A percentile compares a stretch with the other conserved stretches of the same genome.
These are phyloP conservation scores for Diachasmimorpha longicaudata DNA, from an alignment of 1,140 invertebrate species.

Conservation along the genomic window DNA sequence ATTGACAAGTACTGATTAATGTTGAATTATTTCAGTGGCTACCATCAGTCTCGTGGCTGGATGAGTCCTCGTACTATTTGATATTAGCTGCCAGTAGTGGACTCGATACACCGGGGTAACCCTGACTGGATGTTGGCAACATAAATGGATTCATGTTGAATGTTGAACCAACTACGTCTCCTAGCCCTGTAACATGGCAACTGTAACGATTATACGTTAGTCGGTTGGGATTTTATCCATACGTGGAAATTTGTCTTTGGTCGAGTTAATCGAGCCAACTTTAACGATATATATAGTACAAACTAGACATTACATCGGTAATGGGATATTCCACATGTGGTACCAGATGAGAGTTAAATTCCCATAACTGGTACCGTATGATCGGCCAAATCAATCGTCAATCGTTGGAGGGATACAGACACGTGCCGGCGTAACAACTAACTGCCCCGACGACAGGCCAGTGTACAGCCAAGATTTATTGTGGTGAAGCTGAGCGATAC, in stretches of 20 bases:
- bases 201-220: constrained; percentile 51
- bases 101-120: constrained; percentile 73
- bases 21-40: background rate
- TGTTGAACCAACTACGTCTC: constrained; percentile 81
- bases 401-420: constrained; percentile 13
- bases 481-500: background rate
- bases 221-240: constrained; percentile 25
- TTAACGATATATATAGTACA: constrained; percentile 20
- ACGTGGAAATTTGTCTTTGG: constrained; percentile 20
- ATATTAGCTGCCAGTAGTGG: constrained; percentile 84
- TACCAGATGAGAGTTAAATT: constrained; percentile 6
- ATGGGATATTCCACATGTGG: constrained; percentile 14
- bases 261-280: background rate
- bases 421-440: constrained; percentile 35
- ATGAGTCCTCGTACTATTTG: constrained; percentile 66
- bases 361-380: constrained; percentile 5
- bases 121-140: constrained; percentile 86
- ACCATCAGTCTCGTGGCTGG: background rate
- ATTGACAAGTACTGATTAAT: background rate
- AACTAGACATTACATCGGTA: background rate
- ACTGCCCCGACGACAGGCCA: constrained; percentile 18
- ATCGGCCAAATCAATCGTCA: background rate
- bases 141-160: constrained; percentile 91
- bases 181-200: constrained; percentile 66
- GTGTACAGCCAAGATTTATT: background rate